A percentile compares a stretch with the other conserved stretches of the same genome.
Conservation (phyloP, 2,888 invertebrate genomes). For the Bhutanitis thaidina region DNA sequence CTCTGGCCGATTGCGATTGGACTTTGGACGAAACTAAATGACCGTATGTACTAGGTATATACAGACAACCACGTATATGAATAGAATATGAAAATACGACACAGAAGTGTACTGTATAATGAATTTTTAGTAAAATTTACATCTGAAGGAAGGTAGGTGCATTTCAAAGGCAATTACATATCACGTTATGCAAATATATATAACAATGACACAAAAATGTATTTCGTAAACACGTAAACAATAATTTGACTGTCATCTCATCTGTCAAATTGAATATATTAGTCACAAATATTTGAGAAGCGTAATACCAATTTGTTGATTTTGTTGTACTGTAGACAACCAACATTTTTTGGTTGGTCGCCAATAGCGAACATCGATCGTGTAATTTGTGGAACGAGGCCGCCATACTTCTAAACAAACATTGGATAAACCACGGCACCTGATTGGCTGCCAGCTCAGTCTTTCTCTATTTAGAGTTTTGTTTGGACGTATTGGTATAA, state of each 20-base stretch:
- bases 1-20: slow-evolving; percentile 9
- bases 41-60: not conserved
- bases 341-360: slow-evolving; percentile 40
- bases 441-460: slow-evolving; percentile 43
- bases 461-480: slow-evolving; percentile 28
- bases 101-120: not conserved
- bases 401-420: slow-evolving; percentile 53
- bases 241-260: not conserved
- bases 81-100: slow-evolving; percentile 6
- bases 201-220: too few species aligned
- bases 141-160: too few species aligned
- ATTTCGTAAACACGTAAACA: too few species aligned
- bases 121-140: slow-evolving; percentile 3
- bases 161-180: too few species aligned
- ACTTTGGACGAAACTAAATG: slow-evolving; percentile 13
- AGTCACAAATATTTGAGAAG: not conserved
- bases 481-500: slow-evolving; percentile 28
- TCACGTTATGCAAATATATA: too few species aligned
- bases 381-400: slow-evolving; percentile 52
- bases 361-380: slow-evolving; percentile 47
- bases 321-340: not conserved
- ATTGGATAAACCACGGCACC: slow-evolving; percentile 44
- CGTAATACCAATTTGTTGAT: too few species aligned
- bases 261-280: too few species aligned
- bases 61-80: not conserved